Evolutionary conservation across 2,888 invertebrate species (phyloP).

Genomic region (Stomorhina lunata): DNA sequence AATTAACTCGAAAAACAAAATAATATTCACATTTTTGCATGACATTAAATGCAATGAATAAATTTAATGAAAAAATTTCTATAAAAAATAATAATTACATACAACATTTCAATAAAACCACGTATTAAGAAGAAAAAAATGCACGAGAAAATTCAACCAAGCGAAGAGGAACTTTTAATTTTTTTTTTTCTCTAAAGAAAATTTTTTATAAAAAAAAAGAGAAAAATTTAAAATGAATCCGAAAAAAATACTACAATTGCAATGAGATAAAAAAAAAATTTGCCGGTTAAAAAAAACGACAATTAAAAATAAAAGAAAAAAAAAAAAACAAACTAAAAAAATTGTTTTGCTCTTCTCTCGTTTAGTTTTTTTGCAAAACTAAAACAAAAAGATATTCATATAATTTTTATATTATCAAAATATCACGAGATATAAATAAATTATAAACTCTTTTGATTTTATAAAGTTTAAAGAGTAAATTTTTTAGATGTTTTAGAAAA

Average conservation of each 20-base stretch:
- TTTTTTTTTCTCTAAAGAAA: constrained; percentile 1
- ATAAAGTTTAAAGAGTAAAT: background rate
- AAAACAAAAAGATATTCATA: background rate
- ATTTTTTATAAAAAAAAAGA: background rate
- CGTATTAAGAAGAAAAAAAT: constrained; percentile 1
- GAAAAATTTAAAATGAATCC: constrained; percentile 2
- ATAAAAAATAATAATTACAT: background rate
- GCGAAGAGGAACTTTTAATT: constrained; percentile 12
- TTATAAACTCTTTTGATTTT: background rate
- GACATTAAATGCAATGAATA: constrained; percentile 20
- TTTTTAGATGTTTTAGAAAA: background rate
- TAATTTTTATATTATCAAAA: no score
- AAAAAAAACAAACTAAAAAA: background rate
- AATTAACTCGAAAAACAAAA: constrained; percentile 8
- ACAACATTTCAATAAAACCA: constrained; percentile 14
- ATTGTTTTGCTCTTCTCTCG: background rate
- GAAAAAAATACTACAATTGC: background rate
- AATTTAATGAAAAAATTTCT: background rate
- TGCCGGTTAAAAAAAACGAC: constrained; percentile 27
- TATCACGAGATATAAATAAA: no score
- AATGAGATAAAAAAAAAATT: background rate
- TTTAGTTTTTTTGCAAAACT: background rate
- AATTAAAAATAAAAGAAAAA: background rate
- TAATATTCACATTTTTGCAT: constrained; percentile 33
- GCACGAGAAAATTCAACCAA: constrained; percentile 59